Evolutionary conservation across 2,797 vertebrate genomes (phyloP), one percentile per base, ranked within the genome.

Genomic region (Phrynocephalus guinanensis): DNA sequence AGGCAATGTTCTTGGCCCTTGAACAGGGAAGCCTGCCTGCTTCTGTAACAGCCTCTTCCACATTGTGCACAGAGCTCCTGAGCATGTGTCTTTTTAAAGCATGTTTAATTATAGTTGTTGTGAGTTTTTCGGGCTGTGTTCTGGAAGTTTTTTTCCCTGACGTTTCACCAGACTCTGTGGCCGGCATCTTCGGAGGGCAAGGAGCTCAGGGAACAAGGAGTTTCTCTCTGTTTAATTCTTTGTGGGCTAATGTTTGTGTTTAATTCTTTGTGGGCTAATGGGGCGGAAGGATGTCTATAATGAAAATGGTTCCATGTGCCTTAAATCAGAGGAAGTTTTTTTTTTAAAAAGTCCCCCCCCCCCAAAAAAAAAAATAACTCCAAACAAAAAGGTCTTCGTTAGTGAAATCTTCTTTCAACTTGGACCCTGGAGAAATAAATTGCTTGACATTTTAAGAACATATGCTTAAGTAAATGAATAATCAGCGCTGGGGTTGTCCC

Each of bases 381-480:
- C 26, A 13, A 24, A 44, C 6, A 33, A n/a, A 72, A 86, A 78
- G 72, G 88, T 87, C 92, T 88, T 75, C 84, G 78, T 85, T 10
- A 50, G 52, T 50, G 73, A 82, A 81, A 85, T 77, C 52, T 77
- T 66, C 88, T 92, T 91, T 84, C 91, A 91, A 87, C n/a, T 89
- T 88, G 78, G 83, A 90, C 68, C 52, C 88, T 93, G 48, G 30
- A 77, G 48, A 90, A 90, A 77, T 79, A 84, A 84, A 84, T 87
- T 70, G 82, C 72, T 77, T 78, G 86, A 82, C 52, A 78, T 90
- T 87, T 68, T 83, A 93, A 92, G 67, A 72, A 87, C 79, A 72
- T 83, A 86, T 44, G 91, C 90, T 91, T 90, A 83, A 91, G 91
- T 88, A 44, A 80, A 84, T 33, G 56, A 60, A 72, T 89, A 73